Base-by-base conservation (phyloP, 2,797 vertebrate genomes). In the Malacoctenus gilli region DNA sequence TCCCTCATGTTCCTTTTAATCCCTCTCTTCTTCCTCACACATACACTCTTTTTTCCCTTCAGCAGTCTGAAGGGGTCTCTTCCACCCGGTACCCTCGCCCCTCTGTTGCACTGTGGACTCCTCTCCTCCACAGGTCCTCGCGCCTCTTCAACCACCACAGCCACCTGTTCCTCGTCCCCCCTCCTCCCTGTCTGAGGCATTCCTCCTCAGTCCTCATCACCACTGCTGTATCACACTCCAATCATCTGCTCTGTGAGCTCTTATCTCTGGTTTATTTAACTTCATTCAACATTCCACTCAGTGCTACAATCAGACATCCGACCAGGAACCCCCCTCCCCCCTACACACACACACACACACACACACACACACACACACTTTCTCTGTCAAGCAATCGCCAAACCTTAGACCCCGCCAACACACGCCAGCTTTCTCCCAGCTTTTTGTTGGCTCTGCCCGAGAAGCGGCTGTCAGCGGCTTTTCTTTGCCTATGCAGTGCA, bases 211-310 rank as follows among this genome's bases (percentile, higher is more conserved):
- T 11, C 32, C 70, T 59, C 60, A 31, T 75, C 68, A 34, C 52
- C 63, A 72, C 69, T 56, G 67, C 74, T 80, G 78, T 87, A 92
- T 87, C 89, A 92, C 89, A 89, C 87, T 91, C 78, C 73, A 77
- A 44, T 78, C 72, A 72, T 63, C 75, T n/a, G 73, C 76, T 73
- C 74, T 56, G 56, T 75, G 76, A 78, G 77, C 70, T 59, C 52
- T 55, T 56, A 68, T 77, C 61, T 77, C 66, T 47, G 67, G 73
- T 81, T 77, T 70, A 47, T 59, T 73, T 59, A 57, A 38, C 48
- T 66, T 76, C 55, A 65, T 74, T 69, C 51, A 65, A 72, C 83
- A 77, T 85, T 87, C 70, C 70, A 50, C 65, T 71, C 75, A 49
- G 59, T 21, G 37, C 54, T 79, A 66, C 81, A 84, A 85, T 86